Evolutionary conservation across 2,797 vertebrate genomes (phyloP), one percentile per base, ranked within the genome.

Genomic region (Coranthus polyacanthus): DNA sequence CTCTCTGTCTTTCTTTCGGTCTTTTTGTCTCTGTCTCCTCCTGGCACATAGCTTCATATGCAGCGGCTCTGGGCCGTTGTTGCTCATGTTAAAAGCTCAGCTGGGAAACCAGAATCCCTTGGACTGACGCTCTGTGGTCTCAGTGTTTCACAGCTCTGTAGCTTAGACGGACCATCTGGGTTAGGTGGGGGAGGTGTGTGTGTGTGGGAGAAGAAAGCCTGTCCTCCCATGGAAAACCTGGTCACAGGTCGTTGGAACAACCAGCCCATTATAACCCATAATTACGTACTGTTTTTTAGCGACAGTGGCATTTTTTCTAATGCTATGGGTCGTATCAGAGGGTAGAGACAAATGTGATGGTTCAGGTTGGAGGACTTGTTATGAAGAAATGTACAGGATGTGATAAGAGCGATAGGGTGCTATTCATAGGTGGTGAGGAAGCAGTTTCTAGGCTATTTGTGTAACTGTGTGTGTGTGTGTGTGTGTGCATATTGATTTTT

Each of bases 21-120:
- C 65, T 52, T 1, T 45, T 36, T 75, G 74, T 86, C 39, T 50
- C 68, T 55, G 26, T 67, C 39, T 55, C 66, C 47, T 68, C 75
- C 71, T 79, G 87, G 80, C 77, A 76, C 76, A 55, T 47, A 60
- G 49, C 65, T 47, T 82, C 72, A 70, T 58, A 73, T 68, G 78
- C 78, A 51, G 80, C 51, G 70, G 84, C 88, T 79, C 79, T 75
- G 84, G 78, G 79, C 83, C 72, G 49, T 83, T 84, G 84, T 78
- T 86, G 73, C 83, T 88, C 71, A 81, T 91, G 88, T 90, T 90
- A 91, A 92, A 90, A 78, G 88, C 89, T 91, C 91, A 90, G 85
- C 87, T 93, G 90, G 88, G 81, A 79, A 85, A 81, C 65, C 79
- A 77, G 73, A 78, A 75, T 87, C 84, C 76, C 73, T 81, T 67